A percentile compares a stretch with the other conserved stretches of the same genome.
Evolutionary conservation across 2,888 invertebrate species (phyloP).

Genomic region (Acrocyrtus sp.): DNA sequence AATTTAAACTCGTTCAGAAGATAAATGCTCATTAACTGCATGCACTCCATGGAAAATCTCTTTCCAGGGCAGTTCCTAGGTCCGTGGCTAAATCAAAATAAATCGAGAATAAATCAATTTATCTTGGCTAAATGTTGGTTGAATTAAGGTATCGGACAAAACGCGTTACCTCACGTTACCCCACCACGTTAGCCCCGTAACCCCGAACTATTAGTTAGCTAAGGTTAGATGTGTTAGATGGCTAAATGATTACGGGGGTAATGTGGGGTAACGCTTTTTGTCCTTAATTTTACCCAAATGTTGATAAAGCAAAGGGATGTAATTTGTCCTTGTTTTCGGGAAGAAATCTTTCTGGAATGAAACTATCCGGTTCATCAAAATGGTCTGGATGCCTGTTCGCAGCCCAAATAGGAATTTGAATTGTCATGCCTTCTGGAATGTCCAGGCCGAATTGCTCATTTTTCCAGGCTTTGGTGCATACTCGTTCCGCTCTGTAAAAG

Average conservation of each 20-base stretch:
- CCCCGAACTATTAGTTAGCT: no score
- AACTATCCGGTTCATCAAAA: constrained; percentile 53
- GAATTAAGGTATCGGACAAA: no score
- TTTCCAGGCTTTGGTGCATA: constrained; percentile 56
- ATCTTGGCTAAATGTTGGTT: no score
- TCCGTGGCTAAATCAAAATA: no score
- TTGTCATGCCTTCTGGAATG: constrained; percentile 53
- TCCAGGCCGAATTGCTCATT: constrained; percentile 35
- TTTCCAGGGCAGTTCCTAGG: constrained; percentile 48
- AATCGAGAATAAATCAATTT: no score
- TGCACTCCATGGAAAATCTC: constrained; percentile 34
- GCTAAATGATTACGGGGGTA: no score
- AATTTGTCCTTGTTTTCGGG: constrained; percentile 53
- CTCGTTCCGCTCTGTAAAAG: constrained; percentile 52
- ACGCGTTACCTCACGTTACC: no score
- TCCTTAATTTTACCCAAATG: no score
- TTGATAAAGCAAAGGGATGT: constrained; percentile 49
- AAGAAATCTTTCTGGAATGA: constrained; percentile 58
- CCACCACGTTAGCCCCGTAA: no score
- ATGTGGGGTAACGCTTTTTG: no score
- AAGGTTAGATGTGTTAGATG: no score
- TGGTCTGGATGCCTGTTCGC: constrained; percentile 53
- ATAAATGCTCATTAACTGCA: constrained; percentile 26
- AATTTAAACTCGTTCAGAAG: constrained; percentile 38
- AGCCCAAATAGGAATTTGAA: constrained; percentile 54